A percentile compares a stretch with the other conserved stretches of the same genome.
Evolutionary conservation across 2,797 vertebrate species (phyloP).

Genomic region (Molossus alvarezi): DNA sequence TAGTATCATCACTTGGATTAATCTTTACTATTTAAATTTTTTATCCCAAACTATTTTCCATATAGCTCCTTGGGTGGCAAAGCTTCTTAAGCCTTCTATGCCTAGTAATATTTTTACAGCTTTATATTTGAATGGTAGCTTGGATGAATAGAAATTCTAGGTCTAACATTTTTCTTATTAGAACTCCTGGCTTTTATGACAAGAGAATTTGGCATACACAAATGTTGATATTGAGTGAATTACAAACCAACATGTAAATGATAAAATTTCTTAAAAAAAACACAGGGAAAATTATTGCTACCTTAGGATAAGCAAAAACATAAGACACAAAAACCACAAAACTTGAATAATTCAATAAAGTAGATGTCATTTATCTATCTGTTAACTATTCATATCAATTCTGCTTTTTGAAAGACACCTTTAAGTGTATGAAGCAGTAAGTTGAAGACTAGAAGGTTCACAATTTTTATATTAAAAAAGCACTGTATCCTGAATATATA

Average conservation of each 20-base stretch:
- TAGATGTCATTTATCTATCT: neutral
- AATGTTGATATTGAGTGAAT: neutral
- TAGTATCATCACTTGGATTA: neutral
- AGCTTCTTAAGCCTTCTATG: neutral
- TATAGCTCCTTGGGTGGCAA: neutral
- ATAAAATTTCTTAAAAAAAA: slow-evolving; percentile 22
- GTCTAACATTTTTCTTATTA: neutral
- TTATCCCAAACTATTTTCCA: slow-evolving; percentile 26
- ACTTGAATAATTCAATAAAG: slow-evolving; percentile 43
- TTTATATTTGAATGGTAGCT: slow-evolving; percentile 32
- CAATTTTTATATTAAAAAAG: slow-evolving; percentile 8
- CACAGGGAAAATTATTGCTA: slow-evolving; percentile 1
- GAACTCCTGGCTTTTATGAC: neutral
- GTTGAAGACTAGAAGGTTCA: neutral
- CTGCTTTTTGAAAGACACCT: neutral
- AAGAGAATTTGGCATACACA: neutral
- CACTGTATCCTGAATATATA: neutral
- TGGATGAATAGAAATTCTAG: neutral
- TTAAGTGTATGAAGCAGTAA: slow-evolving; percentile 10
- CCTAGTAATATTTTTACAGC: neutral
- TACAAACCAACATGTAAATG: slow-evolving; percentile 17
- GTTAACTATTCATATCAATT: neutral
- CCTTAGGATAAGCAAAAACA: slow-evolving; percentile 10
- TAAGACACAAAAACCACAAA: neutral
- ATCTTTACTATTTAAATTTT: slow-evolving; percentile 44